These are phyloP conservation scores for Polia nebulosa DNA, from an alignment of 2,888 invertebrate species.

Conservation along the genomic window DNA sequence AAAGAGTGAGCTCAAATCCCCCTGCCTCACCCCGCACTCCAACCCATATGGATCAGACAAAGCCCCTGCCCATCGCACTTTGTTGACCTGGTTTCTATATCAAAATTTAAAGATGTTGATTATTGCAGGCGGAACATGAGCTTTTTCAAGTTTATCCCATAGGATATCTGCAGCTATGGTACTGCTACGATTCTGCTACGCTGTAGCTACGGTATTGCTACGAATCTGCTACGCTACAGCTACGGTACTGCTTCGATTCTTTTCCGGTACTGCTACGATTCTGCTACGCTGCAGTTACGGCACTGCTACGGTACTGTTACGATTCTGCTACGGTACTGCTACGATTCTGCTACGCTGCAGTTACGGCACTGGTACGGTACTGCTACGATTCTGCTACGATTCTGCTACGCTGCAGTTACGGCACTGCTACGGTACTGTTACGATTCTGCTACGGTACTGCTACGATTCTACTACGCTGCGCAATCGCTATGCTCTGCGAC, in stretches of 20 bases:
- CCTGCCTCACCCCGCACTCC: too few species aligned
- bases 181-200: neutral
- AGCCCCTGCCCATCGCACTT: too few species aligned
- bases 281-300: neutral
- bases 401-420: neutral
- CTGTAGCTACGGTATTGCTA: neutral
- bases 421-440: neutral
- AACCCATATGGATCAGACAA: too few species aligned
- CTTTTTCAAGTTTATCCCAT: too few species aligned
- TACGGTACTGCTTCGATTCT: neutral
- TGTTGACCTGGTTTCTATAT: too few species aligned
- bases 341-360: neutral
- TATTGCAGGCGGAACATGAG: too few species aligned
- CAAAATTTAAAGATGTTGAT: too few species aligned
- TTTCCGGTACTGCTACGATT: accelerated
- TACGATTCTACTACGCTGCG: neutral
- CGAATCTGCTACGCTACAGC: neutral
- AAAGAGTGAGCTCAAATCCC: too few species aligned
- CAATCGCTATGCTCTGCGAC: too few species aligned
- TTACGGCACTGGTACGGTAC: neutral
- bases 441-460: neutral
- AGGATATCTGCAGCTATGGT: too few species aligned
- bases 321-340: neutral
- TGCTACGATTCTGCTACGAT: neutral
- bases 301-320: neutral